Evolutionary conservation across 2,888 invertebrate species (phyloP).

Genomic region (Drosophila ustulata): DNA sequence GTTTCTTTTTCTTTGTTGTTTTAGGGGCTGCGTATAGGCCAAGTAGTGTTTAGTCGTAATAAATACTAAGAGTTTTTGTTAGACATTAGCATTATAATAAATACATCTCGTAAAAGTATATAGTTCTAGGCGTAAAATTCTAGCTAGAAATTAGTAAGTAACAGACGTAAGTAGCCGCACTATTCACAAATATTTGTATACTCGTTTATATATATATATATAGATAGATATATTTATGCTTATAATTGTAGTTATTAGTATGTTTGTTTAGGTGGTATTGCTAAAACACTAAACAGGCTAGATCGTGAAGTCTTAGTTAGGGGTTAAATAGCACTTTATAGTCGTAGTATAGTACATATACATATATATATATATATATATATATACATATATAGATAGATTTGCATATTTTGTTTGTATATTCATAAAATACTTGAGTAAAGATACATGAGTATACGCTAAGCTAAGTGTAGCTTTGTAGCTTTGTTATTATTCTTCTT

Average conservation of each 20-base stretch:
- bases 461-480: constrained; percentile 39
- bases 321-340: constrained; percentile 72
- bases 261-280: constrained; percentile 29
- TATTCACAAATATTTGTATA: constrained; percentile 19
- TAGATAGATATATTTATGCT: constrained; percentile 8
- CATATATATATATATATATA: constrained; percentile 34
- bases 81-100: constrained; percentile 59
- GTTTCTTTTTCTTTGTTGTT: background rate
- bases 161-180: constrained; percentile 49
- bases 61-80: constrained; percentile 63
- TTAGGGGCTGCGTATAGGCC: constrained; percentile 19
- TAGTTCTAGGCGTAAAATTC: constrained; percentile 45
- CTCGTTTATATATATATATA: constrained; percentile 30
- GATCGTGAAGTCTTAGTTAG: constrained; percentile 72
- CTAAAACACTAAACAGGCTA: constrained; percentile 57
- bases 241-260: constrained; percentile 38
- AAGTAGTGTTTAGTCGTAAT: constrained; percentile 45
- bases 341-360: constrained; percentile 39
- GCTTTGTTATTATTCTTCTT: constrained; percentile 5
- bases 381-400: constrained; percentile 9
- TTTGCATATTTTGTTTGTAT: constrained; percentile 13
- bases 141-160: constrained; percentile 40
- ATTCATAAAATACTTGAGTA: constrained; percentile 77
- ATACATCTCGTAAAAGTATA: constrained; percentile 60
- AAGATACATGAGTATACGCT: constrained; percentile 62